A percentile compares a stretch with the other conserved stretches of the same genome.
phyloP scores from a whole-genome alignment of 2,888 invertebrate species.

The Tethea ocularis region DNA sequence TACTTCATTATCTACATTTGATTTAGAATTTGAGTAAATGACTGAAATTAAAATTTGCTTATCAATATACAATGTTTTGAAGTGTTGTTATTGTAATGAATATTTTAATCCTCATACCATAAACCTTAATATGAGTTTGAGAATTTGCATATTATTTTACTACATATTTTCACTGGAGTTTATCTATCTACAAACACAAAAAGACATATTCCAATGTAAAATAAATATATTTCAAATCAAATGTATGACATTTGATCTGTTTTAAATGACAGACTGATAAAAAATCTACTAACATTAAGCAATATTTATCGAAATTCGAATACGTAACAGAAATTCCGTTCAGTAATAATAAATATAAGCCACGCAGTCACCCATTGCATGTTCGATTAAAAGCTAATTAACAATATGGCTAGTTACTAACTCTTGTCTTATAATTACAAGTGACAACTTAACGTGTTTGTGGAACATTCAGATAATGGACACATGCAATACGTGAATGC shows the following conservation, averaged over 20 bases:
- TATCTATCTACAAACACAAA: conserved; percentile 82
- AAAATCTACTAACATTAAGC: conserved; percentile 83
- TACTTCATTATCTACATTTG: conserved; percentile 80
- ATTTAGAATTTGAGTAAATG: conserved; percentile 74
- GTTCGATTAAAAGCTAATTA: conserved; percentile 37
- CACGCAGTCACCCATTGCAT: conserved; percentile 62
- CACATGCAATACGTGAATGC: conserved; percentile 63
- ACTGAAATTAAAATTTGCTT: conserved; percentile 75
- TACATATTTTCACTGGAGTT: conserved; percentile 72
- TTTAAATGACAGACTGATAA: conserved; percentile 79
- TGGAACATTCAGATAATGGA: conserved; percentile 32
- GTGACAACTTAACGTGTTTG: conserved; percentile 19
- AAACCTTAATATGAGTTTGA: conserved; percentile 48
- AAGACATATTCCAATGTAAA: conserved; percentile 81
- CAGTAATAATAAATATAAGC: conserved; percentile 69
- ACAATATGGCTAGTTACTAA: conserved; percentile 23
- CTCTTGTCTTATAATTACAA: conserved; percentile 15
- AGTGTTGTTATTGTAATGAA: conserved; percentile 52
- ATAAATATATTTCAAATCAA: conserved; percentile 84
- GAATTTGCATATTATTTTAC: conserved; percentile 57
- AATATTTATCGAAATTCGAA: conserved; percentile 81
- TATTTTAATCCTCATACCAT: conserved; percentile 53
- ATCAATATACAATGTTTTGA: conserved; percentile 75
- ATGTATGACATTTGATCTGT: conserved; percentile 83
- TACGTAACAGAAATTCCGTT: conserved; percentile 77